Conservation (phyloP, 53 echinoderm and acorn worm species). For the Holothuria scabra region DNA sequence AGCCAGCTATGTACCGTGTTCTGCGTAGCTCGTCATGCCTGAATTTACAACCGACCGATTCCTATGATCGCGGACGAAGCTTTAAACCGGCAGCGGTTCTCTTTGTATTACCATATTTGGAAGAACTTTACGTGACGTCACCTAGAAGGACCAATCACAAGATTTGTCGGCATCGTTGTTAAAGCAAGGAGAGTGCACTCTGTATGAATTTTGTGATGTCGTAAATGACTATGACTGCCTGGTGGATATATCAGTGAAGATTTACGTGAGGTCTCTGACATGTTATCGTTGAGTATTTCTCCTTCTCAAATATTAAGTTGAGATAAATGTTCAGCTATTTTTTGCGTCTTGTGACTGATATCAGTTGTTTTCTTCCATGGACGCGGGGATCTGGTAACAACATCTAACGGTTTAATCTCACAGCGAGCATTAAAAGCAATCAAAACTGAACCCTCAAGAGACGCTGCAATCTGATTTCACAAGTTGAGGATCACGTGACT, state of each 20-base stretch:
- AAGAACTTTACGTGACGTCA: constrained; percentile 21
- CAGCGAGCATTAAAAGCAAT: too few relatives aligned
- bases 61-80: constrained; percentile 13
- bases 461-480: too few relatives aligned
- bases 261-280: constrained; percentile 39
- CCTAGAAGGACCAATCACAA: neutral
- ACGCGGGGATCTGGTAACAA: too few relatives aligned
- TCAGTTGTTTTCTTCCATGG: too few relatives aligned
- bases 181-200: constrained; percentile 36
- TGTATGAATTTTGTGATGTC: constrained; percentile 29
- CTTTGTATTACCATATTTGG: constrained; percentile 35
- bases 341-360: neutral
- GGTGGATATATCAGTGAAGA: constrained; percentile 17
- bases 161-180: neutral
- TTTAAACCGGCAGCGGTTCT: constrained; percentile 1
- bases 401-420: too few relatives aligned
- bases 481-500: too few relatives aligned
- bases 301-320: constrained; percentile 30
- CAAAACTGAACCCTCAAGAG: too few relatives aligned
- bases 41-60: constrained; percentile 26
- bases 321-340: constrained; percentile 17
- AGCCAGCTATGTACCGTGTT: constrained; percentile 12
- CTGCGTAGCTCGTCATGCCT: constrained; percentile 9
- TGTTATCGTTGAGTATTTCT: constrained; percentile 24
- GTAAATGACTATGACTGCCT: constrained; percentile 35